Evolutionary conservation across 1,140 invertebrate genomes (phyloP).

Genomic region (Eupristina koningsbergeri): DNA sequence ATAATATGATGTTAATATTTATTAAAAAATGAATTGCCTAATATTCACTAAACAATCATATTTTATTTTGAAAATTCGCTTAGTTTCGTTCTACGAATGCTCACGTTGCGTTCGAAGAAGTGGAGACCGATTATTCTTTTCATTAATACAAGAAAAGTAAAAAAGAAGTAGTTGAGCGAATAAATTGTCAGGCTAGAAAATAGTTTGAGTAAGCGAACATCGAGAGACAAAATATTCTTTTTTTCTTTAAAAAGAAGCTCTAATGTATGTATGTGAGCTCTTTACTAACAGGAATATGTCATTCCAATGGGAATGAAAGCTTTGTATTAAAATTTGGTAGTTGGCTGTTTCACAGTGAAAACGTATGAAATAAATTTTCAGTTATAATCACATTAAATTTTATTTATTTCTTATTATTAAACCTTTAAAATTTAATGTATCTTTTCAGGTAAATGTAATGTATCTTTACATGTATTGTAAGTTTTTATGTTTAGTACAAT

Average conservation of each 20-base stretch:
- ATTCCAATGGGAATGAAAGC: conserved; percentile 58
- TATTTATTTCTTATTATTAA: conserved; percentile 36
- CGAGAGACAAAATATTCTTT: conserved; percentile 53
- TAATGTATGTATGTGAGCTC: conserved; percentile 61
- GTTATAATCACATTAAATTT: conserved; percentile 54
- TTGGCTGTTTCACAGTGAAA: conserved; percentile 60
- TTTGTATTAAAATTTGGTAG: conserved; percentile 58
- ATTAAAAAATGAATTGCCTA: too few species aligned
- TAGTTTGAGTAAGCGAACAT: conserved; percentile 64
- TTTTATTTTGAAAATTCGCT: not conserved
- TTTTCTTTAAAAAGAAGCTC: conserved; percentile 53
- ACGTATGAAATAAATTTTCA: conserved; percentile 62
- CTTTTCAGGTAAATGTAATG: too few species aligned
- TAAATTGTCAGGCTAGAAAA: conserved; percentile 61
- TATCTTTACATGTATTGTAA: too few species aligned
- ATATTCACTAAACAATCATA: not conserved
- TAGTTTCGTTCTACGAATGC: not conserved
- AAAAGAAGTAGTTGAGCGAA: not conserved
- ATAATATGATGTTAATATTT: too few species aligned
- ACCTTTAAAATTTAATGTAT: not conserved
- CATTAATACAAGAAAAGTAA: not conserved
- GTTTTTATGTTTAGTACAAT: too few species aligned
- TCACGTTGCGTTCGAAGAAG: not conserved
- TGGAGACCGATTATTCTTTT: not conserved
- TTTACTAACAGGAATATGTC: conserved; percentile 62